Percentiles rank a stretch among this genome's conserved stretches.
Conservation (phyloP, 2,113 vertebrate species). For the Maccullochella peelii region DNA sequence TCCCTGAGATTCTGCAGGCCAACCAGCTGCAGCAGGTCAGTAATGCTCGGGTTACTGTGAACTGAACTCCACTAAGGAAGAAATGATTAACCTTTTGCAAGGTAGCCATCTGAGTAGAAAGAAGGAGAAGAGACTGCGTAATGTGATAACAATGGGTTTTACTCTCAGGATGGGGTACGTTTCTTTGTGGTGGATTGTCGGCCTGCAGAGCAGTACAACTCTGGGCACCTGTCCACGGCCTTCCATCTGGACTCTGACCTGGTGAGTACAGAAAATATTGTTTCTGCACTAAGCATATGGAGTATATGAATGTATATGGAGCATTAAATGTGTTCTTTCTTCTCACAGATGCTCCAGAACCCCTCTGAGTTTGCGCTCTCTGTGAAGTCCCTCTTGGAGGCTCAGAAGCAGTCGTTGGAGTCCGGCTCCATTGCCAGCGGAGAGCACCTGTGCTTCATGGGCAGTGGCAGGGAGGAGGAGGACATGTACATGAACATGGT, state of each 20-base stretch:
- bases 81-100: not conserved
- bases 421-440: constrained; percentile 96
- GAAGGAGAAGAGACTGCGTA: not conserved
- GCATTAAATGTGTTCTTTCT: not conserved
- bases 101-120: not conserved
- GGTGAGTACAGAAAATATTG: constrained; percentile 76
- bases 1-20: constrained; percentile 98
- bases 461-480: constrained; percentile 98
- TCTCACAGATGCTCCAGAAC: constrained; percentile 95
- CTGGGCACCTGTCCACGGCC: constrained; percentile 96
- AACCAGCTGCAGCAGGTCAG: constrained; percentile 95
- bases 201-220: constrained; percentile 98
- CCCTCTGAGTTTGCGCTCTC: constrained; percentile 97
- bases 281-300: rapidly evolving
- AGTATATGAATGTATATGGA: not conserved
- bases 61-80: no score
- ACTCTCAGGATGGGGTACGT: constrained; percentile 92
- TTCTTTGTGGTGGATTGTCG: constrained; percentile 99
- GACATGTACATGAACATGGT: constrained; percentile 99
- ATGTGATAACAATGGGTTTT: not conserved
- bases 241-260: constrained; percentile 99
- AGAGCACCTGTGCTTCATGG: constrained; percentile 99
- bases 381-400: constrained; percentile 96
- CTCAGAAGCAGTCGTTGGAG: constrained; percentile 97
- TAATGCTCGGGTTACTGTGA: not conserved